Base-by-base conservation (phyloP, 1,140 invertebrate species). In the Drosophila setifemur region DNA sequence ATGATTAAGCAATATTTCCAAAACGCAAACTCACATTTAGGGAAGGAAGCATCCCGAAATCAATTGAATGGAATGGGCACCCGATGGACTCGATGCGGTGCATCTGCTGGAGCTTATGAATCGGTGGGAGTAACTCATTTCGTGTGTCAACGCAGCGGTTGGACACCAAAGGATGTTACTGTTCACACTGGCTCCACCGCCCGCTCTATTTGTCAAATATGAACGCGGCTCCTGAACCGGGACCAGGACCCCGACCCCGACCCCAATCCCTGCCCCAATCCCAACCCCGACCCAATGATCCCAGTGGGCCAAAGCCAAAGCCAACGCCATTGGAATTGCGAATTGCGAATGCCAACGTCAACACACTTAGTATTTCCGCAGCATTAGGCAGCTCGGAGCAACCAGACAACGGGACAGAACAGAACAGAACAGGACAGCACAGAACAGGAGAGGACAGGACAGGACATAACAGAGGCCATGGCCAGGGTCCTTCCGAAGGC, bases 361-460 rank as follows among this genome's bases (percentile, higher is more conserved):
- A 50, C 68, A 53, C 21, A 52, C 47, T 67, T 73, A 77, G 60
- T 77, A 83, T 68, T 83, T 83, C 70, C 79, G 70, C 79, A 61
- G 60, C 52, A 83, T 67, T 78, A 78, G 78, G 49, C 73, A 69
- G 68, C 54, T 54, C 39, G 19, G 18, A n/a, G n/a, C n/a, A n/a
- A n/a, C n/a, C n/a, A n/a, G n/a, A n/a, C n/a, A n/a, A n/a, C n/a
- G n/a, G n/a, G n/a, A n/a, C n/a, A n/a, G n/a, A n/a, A n/a, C n/a
- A n/a, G n/a, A n/a, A n/a, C n/a, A n/a, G n/a, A n/a, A n/a, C n/a
- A n/a, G n/a, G n/a, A n/a, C n/a, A n/a, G n/a, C n/a, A n/a, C n/a
- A n/a, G n/a, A n/a, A n/a, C n/a, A n/a, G n/a, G n/a, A n/a, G n/a
- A n/a, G n/a, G n/a, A n/a, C n/a, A n/a, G n/a, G n/a, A n/a, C n/a